Evolutionary conservation across 2,113 vertebrate species (phyloP), one percentile per base, ranked within the genome.

Genomic region (Thomomys bottae): DNA sequence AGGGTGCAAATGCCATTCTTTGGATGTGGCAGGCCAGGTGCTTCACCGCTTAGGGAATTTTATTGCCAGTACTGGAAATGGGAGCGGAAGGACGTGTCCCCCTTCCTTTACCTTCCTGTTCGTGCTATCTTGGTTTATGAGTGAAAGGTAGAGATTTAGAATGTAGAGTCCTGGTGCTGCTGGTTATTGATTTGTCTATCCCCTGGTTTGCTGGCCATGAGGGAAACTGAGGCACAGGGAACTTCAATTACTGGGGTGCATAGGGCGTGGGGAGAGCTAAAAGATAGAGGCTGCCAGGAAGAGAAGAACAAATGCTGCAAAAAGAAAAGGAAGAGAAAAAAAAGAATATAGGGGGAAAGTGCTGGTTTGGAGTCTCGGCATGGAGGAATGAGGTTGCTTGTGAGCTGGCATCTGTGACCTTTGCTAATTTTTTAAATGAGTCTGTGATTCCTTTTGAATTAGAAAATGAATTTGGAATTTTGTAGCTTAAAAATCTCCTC

Each of bases 231-330:
- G 87, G 88, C 88, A 73, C 84, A 93, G 91, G 87, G 95, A 96
- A 82, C 95, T 97, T 84, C 42, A 89, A 5, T 96, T 94, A 85
- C 80, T 87, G 92, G 91, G 76, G 86, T 95, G 97, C 88, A 36
- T 0, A n/a, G 93, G 86, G 83, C 86, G 88, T 10, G 67, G 92
- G 95, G 96, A 94, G 92, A 96, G 94, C 30, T 49, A 91, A 96
- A 96, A 96, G 78, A 80, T 84, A 87, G 94, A 1, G 79, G 84
- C 90, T 96, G 96, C 96, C 96, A 96, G 96, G 95, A 91, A 96
- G 96, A 80, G 97, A 96, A 96, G 94, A 96, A 93, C 96, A 97
- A 97, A 97, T 97, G 97, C 96, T 96, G 92, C 96, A 87, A 28
- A 70, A 54, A 45, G 34, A 36, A 32, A 32, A 40, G 14, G n/a